Evolutionary conservation across 2,888 invertebrate genomes (phyloP).

Genomic region (Blera fallax): DNA sequence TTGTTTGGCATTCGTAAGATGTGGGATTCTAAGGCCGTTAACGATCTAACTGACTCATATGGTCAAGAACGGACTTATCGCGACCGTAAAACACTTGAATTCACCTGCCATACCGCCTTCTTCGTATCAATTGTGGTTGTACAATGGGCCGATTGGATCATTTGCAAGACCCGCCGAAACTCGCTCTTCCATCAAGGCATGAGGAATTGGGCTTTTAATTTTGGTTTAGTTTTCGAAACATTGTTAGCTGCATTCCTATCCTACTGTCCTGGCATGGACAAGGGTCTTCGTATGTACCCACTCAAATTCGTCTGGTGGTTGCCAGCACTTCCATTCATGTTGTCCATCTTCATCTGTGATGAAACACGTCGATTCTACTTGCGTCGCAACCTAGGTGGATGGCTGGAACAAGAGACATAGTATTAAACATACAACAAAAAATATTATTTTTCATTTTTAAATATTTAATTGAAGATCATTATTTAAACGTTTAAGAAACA

Average conservation of each 20-base stretch:
- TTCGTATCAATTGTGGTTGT: conserved; percentile 98
- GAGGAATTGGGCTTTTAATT: conserved; percentile 99
- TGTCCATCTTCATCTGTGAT: conserved; percentile 99
- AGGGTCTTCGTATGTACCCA: conserved; percentile 98
- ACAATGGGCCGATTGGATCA: conserved; percentile 99
- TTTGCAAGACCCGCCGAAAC: conserved; percentile 98
- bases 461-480: conserved; percentile 81
- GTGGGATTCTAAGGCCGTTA: conserved; percentile 99
- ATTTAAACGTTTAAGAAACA: conserved; percentile 81
- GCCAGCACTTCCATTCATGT: conserved; percentile 98
- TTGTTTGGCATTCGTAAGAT: conserved; percentile 97
- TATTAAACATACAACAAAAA: conserved; percentile 86
- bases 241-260: conserved; percentile 97
- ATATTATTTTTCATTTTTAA: conserved; percentile 81
- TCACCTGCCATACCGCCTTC: conserved; percentile 99
- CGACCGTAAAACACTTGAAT: conserved; percentile 97
- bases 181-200: conserved; percentile 98
- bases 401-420: conserved; percentile 99
- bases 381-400: conserved; percentile 98
- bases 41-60: conserved; percentile 98
- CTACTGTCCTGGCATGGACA: conserved; percentile 98
- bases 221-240: conserved; percentile 97
- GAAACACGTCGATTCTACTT: conserved; percentile 98
- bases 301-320: conserved; percentile 99
- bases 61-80: conserved; percentile 99